Base-by-base conservation (phyloP, 2,888 invertebrate species). In the Euplagia quadripunctaria region DNA sequence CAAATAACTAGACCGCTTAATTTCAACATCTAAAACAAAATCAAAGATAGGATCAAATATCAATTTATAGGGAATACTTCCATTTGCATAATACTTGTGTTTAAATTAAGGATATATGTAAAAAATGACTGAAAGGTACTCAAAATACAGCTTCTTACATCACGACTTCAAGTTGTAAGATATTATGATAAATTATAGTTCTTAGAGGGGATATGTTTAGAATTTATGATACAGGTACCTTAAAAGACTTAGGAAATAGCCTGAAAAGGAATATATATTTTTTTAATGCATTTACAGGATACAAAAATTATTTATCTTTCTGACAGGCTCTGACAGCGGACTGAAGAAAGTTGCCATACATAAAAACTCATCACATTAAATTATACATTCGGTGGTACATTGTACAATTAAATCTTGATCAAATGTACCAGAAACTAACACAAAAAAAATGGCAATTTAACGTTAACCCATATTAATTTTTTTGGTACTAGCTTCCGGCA, bases 11-110 rank as follows among this genome's bases (percentile, higher is more conserved):
- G 87, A 78, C 94, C 93, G 87, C 94, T 94, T 88, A 94, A 94
- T 91, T 96, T 96, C 89, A 96, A 92, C 96, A 96, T 96, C 96
- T 96, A 87, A 68, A 90, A 91, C 72, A 81, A 85, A 84, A 79
- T 75, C 69, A 70, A 79, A 7, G 79, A 67, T 58, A 61, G 71
- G 52, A 64, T 68, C 11, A 58, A 66, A 64, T 80, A 61, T 49
- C 49, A 42, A 55, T 64, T 31, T 31, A 72, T 63, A 70, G 68
- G 61, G 16, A 7, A 49, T 16, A 72, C 55, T 69, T 74, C 12
- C 3, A 11, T 46, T 55, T 69, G 58, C 9, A 55, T 49, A n/a
- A 17, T 64, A 31, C 41, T 63, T 17, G 8, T 31, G 8, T 51
- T 65, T 17, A 46, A 7, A 42, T 9, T 4, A 16, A 66, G 74